phyloP scores from a whole-genome alignment of 2,888 invertebrate species.

The Bruchidius siliquastri region DNA sequence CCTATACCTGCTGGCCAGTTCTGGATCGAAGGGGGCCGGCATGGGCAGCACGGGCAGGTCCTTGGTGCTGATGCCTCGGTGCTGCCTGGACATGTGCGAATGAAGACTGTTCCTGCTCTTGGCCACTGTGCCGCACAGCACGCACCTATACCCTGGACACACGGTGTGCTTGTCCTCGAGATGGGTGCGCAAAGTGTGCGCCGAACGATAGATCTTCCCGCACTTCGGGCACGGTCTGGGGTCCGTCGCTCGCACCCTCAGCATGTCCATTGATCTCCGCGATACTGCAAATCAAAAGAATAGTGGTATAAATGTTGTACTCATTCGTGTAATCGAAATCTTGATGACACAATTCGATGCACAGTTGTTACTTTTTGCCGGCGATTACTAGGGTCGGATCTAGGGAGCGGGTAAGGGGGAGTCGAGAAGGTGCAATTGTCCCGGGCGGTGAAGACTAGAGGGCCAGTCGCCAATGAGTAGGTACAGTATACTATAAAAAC shows the following conservation, averaged over 20 bases:
- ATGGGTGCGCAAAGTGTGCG: conserved; percentile 86
- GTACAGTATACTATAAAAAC: too few species aligned
- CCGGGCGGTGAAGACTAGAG: too few species aligned
- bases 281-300: conserved; percentile 52
- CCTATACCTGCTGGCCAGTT: conserved; percentile 68
- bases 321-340: too few species aligned
- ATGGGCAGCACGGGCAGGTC: conserved; percentile 88
- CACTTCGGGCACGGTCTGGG: conserved; percentile 90
- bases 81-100: conserved; percentile 91
- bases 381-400: too few species aligned
- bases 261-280: conserved; percentile 76
- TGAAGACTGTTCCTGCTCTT: conserved; percentile 88
- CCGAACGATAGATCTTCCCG: conserved; percentile 87
- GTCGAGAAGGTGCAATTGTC: too few species aligned
- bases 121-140: conserved; percentile 87
- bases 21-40: conserved; percentile 89
- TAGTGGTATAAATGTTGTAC: background rate
- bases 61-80: conserved; percentile 89
- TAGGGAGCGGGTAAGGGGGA: too few species aligned
- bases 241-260: conserved; percentile 85
- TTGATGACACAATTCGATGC: too few species aligned
- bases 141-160: conserved; percentile 88
- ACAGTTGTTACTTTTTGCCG: too few species aligned
- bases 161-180: conserved; percentile 91
- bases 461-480: too few species aligned